Conservation (phyloP, 2,113 vertebrate genomes). For the Potamarius usumacintae region DNA sequence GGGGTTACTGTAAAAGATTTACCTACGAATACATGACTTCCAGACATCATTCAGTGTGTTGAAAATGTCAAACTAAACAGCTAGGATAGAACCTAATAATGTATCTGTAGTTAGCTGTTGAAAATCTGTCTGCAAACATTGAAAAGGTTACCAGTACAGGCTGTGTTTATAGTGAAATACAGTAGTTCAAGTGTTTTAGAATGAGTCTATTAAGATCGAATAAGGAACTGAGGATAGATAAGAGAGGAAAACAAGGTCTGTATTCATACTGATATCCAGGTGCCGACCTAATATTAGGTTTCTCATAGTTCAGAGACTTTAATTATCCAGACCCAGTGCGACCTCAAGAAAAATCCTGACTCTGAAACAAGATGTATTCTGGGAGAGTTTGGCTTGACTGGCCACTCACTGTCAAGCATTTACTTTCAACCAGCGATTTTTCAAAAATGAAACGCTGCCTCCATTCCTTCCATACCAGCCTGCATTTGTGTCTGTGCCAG, state of each 20-base stretch:
- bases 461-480: slow-evolving; percentile 13
- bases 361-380: slow-evolving; percentile 9
- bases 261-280: not conserved
- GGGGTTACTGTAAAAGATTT: not conserved
- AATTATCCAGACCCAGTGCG: not conserved
- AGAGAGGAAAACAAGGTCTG: not conserved
- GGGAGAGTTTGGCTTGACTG: not conserved
- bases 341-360: not conserved
- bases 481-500: not conserved
- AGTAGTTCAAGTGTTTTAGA: not conserved
- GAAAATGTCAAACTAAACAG: not conserved
- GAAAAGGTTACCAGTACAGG: not conserved
- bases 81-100: not conserved
- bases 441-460: slow-evolving; percentile 5
- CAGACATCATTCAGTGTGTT: not conserved
- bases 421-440: not conserved
- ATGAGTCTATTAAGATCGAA: not conserved
- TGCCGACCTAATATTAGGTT: not conserved
- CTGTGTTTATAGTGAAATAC: not conserved
- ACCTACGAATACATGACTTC: not conserved
- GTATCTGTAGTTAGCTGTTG: not conserved
- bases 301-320: not conserved
- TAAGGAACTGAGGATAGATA: not conserved
- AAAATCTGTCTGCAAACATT: not conserved
- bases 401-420: not conserved